Evolutionary conservation across 2,888 invertebrate genomes (phyloP).

Genomic region (Amphimallon solstitiale): DNA sequence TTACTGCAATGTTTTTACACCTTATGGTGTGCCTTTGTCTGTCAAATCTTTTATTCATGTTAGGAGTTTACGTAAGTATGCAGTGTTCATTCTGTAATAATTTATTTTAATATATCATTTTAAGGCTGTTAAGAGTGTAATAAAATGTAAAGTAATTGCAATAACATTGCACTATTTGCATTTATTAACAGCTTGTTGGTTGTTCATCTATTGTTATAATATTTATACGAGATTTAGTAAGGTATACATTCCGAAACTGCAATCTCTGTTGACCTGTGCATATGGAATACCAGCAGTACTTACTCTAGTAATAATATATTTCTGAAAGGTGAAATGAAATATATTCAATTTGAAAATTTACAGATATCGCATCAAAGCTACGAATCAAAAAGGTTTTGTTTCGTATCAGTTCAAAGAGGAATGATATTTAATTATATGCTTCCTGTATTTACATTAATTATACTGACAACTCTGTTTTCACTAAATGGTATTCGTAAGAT

Average conservation of each 20-base stretch:
- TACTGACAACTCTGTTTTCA: constrained; percentile 71
- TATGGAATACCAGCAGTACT: constrained; percentile 73
- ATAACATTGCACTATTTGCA: constrained; percentile 76
- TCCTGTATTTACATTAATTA: constrained; percentile 74
- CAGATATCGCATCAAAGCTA: constrained; percentile 76
- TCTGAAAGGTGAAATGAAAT: constrained; percentile 37
- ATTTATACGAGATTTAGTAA: constrained; percentile 68
- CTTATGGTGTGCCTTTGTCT: constrained; percentile 70
- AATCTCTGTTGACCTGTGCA: constrained; percentile 70
- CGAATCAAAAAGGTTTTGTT: constrained; percentile 78
- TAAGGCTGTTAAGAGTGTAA: constrained; percentile 71
- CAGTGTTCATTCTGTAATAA: background rate
- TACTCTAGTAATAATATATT: constrained; percentile 69
- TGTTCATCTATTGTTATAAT: constrained; percentile 73
- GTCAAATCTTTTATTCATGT: constrained; percentile 72
- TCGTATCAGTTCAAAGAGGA: constrained; percentile 80
- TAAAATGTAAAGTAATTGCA: constrained; percentile 75
- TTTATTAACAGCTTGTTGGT: constrained; percentile 76
- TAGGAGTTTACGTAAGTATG: constrained; percentile 71
- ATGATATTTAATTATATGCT: constrained; percentile 82
- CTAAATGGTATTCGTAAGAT: constrained; percentile 66
- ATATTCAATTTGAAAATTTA: constrained; percentile 48
- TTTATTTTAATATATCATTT: constrained; percentile 38
- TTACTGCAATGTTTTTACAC: constrained; percentile 71
- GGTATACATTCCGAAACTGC: constrained; percentile 65